These are phyloP conservation scores for Phrixothrix hirtus DNA, from an alignment of 2,888 invertebrate species.

Conservation along the genomic window DNA sequence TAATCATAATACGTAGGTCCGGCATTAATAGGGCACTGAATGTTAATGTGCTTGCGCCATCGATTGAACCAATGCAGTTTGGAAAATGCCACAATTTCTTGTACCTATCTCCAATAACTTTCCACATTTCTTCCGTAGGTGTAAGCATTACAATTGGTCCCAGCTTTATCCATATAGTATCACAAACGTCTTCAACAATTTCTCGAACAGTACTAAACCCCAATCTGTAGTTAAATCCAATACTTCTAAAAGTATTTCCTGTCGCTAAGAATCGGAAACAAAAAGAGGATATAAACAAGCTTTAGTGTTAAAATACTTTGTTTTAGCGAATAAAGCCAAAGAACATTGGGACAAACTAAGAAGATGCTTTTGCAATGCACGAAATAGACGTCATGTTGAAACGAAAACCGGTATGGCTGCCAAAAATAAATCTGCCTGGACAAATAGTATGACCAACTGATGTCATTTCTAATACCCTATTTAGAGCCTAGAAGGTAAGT, in stretches of 20 bases:
- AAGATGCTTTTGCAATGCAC: no score
- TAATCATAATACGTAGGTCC: no score
- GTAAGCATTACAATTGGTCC: slow-evolving; percentile 36
- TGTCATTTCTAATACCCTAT: slow-evolving; percentile 16
- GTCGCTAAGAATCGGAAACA: not conserved
- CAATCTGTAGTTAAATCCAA: slow-evolving; percentile 40
- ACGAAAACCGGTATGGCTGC: slow-evolving; percentile 5
- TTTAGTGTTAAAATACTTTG: slow-evolving; percentile 36
- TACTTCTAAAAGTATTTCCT: no score
- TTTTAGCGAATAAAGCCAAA: slow-evolving; percentile 30
- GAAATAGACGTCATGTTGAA: slow-evolving; percentile 4
- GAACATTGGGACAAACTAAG: slow-evolving; percentile 13
- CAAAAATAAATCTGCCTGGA: slow-evolving; percentile 13
- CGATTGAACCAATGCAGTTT: slow-evolving; percentile 19
- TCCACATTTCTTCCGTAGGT: slow-evolving; percentile 34
- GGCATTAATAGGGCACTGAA: no score
- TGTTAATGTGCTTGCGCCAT: slow-evolving; percentile 32
- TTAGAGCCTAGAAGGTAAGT: no score
- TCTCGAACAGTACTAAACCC: slow-evolving; percentile 36
- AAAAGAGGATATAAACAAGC: slow-evolving; percentile 5
- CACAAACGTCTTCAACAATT: slow-evolving; percentile 41
- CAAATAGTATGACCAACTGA: slow-evolving; percentile 19
- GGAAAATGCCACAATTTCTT: no score
- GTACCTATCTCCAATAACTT: slow-evolving; percentile 27
- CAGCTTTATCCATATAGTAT: slow-evolving; percentile 37